These are phyloP conservation scores for Chrysopilus asiliformis DNA, from an alignment of 2,888 invertebrate species.

Conservation along the genomic window DNA sequence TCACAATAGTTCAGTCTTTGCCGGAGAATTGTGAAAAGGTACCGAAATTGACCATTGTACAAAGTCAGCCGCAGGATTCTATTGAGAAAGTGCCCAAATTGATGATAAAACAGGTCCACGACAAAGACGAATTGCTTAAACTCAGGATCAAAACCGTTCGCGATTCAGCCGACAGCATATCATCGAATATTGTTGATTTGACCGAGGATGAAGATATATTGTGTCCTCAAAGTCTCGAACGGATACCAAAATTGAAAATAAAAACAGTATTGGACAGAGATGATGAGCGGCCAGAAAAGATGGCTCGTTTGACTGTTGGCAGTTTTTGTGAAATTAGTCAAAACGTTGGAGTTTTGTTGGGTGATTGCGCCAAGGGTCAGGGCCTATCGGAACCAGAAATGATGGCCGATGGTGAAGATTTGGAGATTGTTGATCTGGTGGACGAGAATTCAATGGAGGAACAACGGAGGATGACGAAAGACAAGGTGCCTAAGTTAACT, in stretches of 20 bases:
- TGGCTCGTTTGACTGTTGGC: too few species aligned
- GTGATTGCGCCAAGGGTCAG: too few species aligned
- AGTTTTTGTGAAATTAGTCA: too few species aligned
- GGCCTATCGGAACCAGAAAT: too few species aligned
- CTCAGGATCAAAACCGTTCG: slow-evolving; percentile 37
- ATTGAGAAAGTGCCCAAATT: slow-evolving; percentile 13
- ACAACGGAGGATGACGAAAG: too few species aligned
- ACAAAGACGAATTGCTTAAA: slow-evolving; percentile 21
- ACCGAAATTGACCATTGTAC: slow-evolving; percentile 24
- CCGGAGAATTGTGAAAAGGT: slow-evolving; percentile 2
- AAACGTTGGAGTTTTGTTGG: too few species aligned
- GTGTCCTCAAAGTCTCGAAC: background rate
- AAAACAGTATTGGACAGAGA: slow-evolving; percentile 39
- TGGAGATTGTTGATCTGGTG: too few species aligned
- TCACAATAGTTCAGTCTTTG: too few species aligned
- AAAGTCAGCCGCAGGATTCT: slow-evolving; percentile 12
- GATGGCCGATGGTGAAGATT: too few species aligned
- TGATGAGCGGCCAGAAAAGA: too few species aligned
- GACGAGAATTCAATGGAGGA: too few species aligned
- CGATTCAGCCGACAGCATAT: slow-evolving; percentile 18
- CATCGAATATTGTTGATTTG: background rate
- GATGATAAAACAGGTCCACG: slow-evolving; percentile 21
- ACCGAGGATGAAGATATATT: slow-evolving; percentile 4
- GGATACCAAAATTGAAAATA: slow-evolving; percentile 20
- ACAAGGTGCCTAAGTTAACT: slow-evolving; percentile 32